Evolutionary conservation across 2,888 invertebrate genomes (phyloP).

Genomic region (Drosophila hamatofila): DNA sequence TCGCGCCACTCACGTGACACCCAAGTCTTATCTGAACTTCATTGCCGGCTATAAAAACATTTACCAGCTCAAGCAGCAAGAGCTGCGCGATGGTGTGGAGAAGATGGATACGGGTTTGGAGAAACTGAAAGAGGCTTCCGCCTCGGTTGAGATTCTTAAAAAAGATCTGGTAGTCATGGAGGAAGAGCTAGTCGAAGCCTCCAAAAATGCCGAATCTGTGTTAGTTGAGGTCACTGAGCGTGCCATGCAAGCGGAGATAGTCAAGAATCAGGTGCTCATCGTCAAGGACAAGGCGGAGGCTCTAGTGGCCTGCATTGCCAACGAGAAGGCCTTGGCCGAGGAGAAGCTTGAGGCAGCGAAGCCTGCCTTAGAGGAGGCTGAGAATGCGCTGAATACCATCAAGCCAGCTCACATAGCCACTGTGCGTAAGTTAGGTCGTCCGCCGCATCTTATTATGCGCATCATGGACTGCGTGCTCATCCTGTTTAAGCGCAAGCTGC

Average conservation of each 20-base stretch:
- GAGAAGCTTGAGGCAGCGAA: constrained; percentile 97
- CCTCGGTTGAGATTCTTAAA: constrained; percentile 95
- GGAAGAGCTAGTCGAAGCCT: constrained; percentile 95
- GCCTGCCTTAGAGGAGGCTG: constrained; percentile 97
- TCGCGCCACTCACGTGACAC: constrained; percentile 97
- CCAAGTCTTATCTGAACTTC: constrained; percentile 98
- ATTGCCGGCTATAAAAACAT: constrained; percentile 98
- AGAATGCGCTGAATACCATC: constrained; percentile 97
- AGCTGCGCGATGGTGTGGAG: constrained; percentile 94
- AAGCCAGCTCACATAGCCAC: constrained; percentile 98
- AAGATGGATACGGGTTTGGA: constrained; percentile 98
- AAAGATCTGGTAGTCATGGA: constrained; percentile 97
- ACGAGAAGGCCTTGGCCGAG: constrained; percentile 96
- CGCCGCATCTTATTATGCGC: constrained; percentile 98
- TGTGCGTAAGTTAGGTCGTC: constrained; percentile 96
- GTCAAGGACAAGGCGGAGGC: constrained; percentile 98
- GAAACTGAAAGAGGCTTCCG: constrained; percentile 97
- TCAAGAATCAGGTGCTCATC: constrained; percentile 97
- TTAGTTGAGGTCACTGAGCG: constrained; percentile 95
- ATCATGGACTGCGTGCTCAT: constrained; percentile 99
- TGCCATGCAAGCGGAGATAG: constrained; percentile 97
- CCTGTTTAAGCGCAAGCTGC: constrained; percentile 95
- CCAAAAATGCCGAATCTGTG: constrained; percentile 95
- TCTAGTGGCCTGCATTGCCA: constrained; percentile 93
- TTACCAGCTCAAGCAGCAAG: constrained; percentile 94